Evolutionary conservation across 92 coral and sea anemone genomes (phyloP).

Genomic region (Galaxea fascicularis): DNA sequence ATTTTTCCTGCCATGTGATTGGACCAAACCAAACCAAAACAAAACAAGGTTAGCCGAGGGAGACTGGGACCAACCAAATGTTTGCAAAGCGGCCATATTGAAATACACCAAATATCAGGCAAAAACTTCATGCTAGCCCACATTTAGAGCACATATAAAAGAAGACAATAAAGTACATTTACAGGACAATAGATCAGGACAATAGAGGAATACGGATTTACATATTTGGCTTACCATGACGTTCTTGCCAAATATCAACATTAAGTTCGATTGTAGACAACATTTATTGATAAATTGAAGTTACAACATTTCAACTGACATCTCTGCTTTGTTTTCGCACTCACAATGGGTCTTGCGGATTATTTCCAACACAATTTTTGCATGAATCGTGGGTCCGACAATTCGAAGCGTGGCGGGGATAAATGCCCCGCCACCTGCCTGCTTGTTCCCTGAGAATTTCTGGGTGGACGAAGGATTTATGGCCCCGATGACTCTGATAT

Average conservation of each 20-base stretch:
- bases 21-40: constrained; percentile 32
- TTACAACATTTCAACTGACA: constrained; percentile 32
- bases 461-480: constrained; percentile 17
- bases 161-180: too few relatives aligned
- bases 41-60: constrained; percentile 40
- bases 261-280: constrained; percentile 29
- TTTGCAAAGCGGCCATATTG: constrained; percentile 25
- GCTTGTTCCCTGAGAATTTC: constrained; percentile 21
- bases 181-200: too few relatives aligned
- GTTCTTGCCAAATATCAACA: too few relatives aligned
- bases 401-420: constrained; percentile 22
- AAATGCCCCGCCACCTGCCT: constrained; percentile 21
- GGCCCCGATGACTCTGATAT: too few relatives aligned
- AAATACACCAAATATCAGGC: constrained; percentile 30
- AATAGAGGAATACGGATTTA: too few relatives aligned
- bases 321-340: constrained; percentile 21
- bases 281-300: constrained; percentile 23
- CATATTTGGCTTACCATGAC: too few relatives aligned
- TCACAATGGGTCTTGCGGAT: constrained; percentile 25
- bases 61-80: constrained; percentile 29
- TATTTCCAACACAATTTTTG: constrained; percentile 27
- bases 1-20: constrained; percentile 37
- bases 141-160: too few relatives aligned
- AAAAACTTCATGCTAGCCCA: too few relatives aligned
- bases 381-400: constrained; percentile 24